Conservation (phyloP, 2,888 invertebrate species). For the Lasioglossum leucozonium region DNA sequence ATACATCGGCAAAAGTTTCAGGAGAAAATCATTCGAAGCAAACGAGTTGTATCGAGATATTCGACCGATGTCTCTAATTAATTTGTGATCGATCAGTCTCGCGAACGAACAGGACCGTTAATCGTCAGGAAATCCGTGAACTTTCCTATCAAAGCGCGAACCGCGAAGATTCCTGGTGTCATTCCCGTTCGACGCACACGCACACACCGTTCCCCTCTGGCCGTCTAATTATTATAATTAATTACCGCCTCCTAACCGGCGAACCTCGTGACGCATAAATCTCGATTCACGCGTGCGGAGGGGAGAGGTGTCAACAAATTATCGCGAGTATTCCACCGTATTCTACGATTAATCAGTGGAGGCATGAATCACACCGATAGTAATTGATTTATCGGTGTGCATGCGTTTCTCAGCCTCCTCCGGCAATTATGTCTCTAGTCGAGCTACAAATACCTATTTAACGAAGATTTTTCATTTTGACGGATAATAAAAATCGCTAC, state of each 20-base stretch:
- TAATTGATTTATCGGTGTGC: slow-evolving; percentile 53
- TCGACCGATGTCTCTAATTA: not conserved
- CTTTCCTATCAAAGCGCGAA: not conserved
- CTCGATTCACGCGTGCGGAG: slow-evolving; percentile 32
- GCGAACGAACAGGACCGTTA: not conserved
- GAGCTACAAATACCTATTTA: not conserved
- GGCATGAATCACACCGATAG: slow-evolving; percentile 43
- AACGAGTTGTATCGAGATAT: not conserved
- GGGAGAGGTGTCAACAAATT: slow-evolving; percentile 52
- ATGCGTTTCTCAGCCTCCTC: slow-evolving; percentile 1
- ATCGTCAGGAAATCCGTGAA: not conserved
- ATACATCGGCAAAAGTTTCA: not conserved
- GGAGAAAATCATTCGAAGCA: not conserved
- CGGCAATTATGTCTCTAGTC: not conserved
- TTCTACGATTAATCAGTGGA: slow-evolving; percentile 41
- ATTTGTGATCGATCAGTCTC: not conserved
- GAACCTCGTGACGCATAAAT: slow-evolving; percentile 39
- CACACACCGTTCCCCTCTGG: not conserved
- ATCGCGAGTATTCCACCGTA: slow-evolving; percentile 31
- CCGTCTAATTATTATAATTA: slow-evolving; percentile 48
- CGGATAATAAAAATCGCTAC: not conserved
- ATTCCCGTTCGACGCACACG: not conserved
- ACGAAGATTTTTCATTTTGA: not conserved
- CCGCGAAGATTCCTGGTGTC: not conserved
- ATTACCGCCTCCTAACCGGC: slow-evolving; percentile 30